phyloP scores from a whole-genome alignment of 1,140 invertebrate species.

The Drosophila lacertosa region DNA sequence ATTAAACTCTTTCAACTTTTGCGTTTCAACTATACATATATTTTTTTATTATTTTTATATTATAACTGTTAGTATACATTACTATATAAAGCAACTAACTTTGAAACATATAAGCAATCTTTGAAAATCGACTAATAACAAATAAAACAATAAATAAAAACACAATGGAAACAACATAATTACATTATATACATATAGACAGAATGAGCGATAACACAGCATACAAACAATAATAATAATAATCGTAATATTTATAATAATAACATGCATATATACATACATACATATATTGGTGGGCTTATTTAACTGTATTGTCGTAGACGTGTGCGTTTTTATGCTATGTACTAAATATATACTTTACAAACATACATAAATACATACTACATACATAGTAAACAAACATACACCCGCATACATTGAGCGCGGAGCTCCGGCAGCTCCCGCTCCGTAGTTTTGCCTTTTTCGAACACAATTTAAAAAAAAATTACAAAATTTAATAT shows the following conservation, averaged over 20 bases:
- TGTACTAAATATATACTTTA: conserved; percentile 24
- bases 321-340: conserved; percentile 56
- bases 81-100: conserved; percentile 68
- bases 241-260: conserved; percentile 27
- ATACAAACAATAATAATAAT: conserved; percentile 11
- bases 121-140: conserved; percentile 71
- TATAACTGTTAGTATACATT: conserved; percentile 32
- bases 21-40: conserved; percentile 57
- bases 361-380: conserved; percentile 5
- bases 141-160: conserved; percentile 32
- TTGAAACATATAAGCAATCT: conserved; percentile 81
- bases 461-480: background rate
- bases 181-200: conserved; percentile 4
- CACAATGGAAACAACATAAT: conserved; percentile 49
- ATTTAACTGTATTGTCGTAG: conserved; percentile 65
- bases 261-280: conserved; percentile 40
- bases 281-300: conserved; percentile 70
- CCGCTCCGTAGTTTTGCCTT: conserved; percentile 35
- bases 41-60: conserved; percentile 49
- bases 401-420: conserved; percentile 4
- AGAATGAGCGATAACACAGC: conserved; percentile 14
- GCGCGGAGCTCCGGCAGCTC: conserved; percentile 10
- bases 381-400: no score
- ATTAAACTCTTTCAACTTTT: conserved; percentile 48
- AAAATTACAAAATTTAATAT: conserved; percentile 3